phyloP scores from a whole-genome alignment of 2,888 invertebrate genomes.

The Atrina japonica region DNA sequence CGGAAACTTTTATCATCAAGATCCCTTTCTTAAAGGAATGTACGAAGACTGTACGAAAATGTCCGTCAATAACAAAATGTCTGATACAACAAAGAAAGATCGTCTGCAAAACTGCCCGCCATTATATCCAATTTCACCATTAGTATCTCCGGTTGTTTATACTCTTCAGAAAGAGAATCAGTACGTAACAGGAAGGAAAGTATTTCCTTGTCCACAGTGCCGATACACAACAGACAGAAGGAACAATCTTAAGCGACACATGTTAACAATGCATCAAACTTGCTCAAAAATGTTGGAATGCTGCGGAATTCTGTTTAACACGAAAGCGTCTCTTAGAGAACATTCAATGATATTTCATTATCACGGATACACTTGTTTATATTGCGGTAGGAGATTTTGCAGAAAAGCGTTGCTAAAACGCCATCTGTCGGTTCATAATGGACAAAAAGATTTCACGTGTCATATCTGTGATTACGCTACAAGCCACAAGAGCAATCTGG shows the following conservation, averaged over 20 bases:
- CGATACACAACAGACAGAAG: conserved; percentile 77
- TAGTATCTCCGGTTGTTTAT: too few species aligned
- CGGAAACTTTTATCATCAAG: too few species aligned
- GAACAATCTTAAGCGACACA: conserved; percentile 80
- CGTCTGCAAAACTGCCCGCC: too few species aligned
- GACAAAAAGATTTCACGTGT: conserved; percentile 80
- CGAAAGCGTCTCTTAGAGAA: conserved; percentile 79
- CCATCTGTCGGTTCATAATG: conserved; percentile 81
- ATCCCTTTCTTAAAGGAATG: too few species aligned
- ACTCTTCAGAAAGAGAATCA: too few species aligned
- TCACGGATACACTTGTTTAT: conserved; percentile 79
- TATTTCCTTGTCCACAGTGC: conserved; percentile 72
- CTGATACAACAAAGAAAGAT: too few species aligned
- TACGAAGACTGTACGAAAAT: too few species aligned
- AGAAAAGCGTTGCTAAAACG: conserved; percentile 80
- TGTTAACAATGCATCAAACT: conserved; percentile 80
- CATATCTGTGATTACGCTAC: conserved; percentile 79
- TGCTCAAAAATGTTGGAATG: conserved; percentile 75
- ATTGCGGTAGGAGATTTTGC: conserved; percentile 79
- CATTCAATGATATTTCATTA: conserved; percentile 79
- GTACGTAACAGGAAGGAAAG: conserved; percentile 49
- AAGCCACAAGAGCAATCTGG: conserved; percentile 81
- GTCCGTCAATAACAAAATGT: too few species aligned
- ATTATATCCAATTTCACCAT: too few species aligned
- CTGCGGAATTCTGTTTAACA: conserved; percentile 77